Conservation (phyloP, 1,140 invertebrate genomes). For the Drosophila novamexicana region DNA sequence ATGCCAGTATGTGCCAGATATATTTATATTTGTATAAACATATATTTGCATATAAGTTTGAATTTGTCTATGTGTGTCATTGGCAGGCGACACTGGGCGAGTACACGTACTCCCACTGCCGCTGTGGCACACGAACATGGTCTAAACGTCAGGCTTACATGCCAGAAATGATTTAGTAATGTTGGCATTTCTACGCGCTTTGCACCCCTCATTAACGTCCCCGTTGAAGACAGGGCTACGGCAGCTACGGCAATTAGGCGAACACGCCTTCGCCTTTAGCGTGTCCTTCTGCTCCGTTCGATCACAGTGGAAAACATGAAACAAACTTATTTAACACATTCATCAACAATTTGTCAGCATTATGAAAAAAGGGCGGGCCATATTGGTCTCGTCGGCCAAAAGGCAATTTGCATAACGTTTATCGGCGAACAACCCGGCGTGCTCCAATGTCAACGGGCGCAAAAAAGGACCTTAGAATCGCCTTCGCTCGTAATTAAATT, state of each 20-base stretch:
- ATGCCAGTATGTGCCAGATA: constrained; percentile 3
- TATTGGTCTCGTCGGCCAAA: constrained; percentile 36
- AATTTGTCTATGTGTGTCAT: constrained; percentile 28
- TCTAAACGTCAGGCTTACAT: constrained; percentile 64
- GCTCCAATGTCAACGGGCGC: constrained; percentile 46
- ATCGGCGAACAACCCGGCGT: constrained; percentile 30
- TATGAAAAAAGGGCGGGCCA: constrained; percentile 49
- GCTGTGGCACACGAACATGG: constrained; percentile 19
- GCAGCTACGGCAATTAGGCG: constrained; percentile 41
- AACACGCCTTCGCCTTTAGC: neutral
- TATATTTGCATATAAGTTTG: constrained; percentile 6
- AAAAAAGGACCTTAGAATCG: constrained; percentile 24
- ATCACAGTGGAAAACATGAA: constrained; percentile 32
- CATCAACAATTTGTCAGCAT: constrained; percentile 80
- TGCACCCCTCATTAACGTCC: constrained; percentile 65
- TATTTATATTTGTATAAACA: neutral
- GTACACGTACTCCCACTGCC: constrained; percentile 13
- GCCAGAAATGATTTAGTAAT: constrained; percentile 71
- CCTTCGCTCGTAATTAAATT: constrained; percentile 70
- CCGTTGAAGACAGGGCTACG: constrained; percentile 29
- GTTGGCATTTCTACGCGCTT: constrained; percentile 69
- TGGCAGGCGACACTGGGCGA: constrained; percentile 6
- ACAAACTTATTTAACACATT: constrained; percentile 71
- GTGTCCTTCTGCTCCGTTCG: neutral
- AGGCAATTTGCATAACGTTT: constrained; percentile 76